A percentile compares a stretch with the other conserved stretches of the same genome.
phyloP scores from a whole-genome alignment of 2,113 vertebrate genomes.

The Origma solitaria region DNA sequence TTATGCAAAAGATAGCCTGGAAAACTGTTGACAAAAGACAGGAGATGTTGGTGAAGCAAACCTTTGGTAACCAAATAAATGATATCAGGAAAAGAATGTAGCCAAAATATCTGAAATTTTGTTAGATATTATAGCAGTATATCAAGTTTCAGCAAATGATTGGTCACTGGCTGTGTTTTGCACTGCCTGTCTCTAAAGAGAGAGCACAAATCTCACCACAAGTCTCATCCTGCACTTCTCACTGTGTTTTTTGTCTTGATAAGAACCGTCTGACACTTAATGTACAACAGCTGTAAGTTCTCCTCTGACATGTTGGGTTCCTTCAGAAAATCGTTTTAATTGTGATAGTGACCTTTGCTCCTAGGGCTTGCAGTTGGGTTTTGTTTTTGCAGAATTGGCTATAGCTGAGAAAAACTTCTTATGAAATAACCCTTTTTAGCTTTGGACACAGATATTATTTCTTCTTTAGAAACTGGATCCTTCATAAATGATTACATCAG shows the following conservation, averaged over 20 bases:
- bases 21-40: not conserved
- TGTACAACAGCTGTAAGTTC: not conserved
- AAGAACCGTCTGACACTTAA: not conserved
- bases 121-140: not conserved
- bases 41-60: not conserved
- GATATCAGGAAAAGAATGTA: not conserved
- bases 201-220: not conserved
- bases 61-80: not conserved
- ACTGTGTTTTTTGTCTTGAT: not conserved
- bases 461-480: not conserved
- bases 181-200: not conserved
- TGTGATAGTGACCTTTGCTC: not conserved
- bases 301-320: not conserved
- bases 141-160: not conserved
- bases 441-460: not conserved
- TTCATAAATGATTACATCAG: conserved; percentile 1
- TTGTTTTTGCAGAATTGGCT: not conserved
- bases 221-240: not conserved
- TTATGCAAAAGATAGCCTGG: not conserved
- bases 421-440: not conserved
- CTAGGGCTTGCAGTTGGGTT: not conserved
- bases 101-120: not conserved
- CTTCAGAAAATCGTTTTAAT: not conserved
- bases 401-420: not conserved
- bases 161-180: not conserved